Evolutionary conservation across 2,113 vertebrate species (phyloP).

Genomic region (Emberiza fucata): DNA sequence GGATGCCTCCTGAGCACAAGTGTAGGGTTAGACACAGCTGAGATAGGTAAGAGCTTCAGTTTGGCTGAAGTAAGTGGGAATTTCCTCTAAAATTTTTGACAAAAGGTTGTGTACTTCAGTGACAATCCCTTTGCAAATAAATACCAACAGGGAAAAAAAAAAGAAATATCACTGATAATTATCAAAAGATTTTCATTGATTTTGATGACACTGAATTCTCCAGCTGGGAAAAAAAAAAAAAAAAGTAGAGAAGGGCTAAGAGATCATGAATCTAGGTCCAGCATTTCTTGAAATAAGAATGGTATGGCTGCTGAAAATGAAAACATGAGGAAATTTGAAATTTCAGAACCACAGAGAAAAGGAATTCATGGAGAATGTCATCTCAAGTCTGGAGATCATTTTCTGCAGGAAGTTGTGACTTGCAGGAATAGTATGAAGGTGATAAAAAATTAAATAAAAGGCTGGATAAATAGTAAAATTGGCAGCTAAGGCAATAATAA

Average conservation of each 20-base stretch:
- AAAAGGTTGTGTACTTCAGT: not conserved
- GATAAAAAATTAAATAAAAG: not conserved
- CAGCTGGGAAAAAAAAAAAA: not conserved
- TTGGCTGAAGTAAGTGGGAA: not conserved
- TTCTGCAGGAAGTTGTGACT: not conserved
- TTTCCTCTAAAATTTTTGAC: not conserved
- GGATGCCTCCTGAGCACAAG: not conserved
- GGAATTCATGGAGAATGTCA: not conserved
- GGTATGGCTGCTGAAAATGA: not conserved
- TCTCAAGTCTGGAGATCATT: not conserved
- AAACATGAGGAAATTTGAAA: not conserved
- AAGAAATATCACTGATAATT: not conserved
- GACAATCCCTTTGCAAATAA: constrained; percentile 21
- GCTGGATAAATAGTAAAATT: not conserved
- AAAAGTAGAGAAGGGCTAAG: not conserved
- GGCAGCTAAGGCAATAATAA: not conserved
- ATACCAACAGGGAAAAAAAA: not conserved
- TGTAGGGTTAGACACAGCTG: not conserved
- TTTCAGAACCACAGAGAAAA: not conserved
- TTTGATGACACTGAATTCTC: not conserved
- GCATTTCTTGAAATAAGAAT: not conserved
- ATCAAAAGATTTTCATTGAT: not conserved
- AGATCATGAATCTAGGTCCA: not conserved
- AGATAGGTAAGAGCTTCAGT: not conserved
- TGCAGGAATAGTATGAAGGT: not conserved